Percentiles rank a stretch among this genome's conserved stretches.
phyloP scores from a whole-genome alignment of 1,140 invertebrate genomes.

The Drosophila melanica region DNA sequence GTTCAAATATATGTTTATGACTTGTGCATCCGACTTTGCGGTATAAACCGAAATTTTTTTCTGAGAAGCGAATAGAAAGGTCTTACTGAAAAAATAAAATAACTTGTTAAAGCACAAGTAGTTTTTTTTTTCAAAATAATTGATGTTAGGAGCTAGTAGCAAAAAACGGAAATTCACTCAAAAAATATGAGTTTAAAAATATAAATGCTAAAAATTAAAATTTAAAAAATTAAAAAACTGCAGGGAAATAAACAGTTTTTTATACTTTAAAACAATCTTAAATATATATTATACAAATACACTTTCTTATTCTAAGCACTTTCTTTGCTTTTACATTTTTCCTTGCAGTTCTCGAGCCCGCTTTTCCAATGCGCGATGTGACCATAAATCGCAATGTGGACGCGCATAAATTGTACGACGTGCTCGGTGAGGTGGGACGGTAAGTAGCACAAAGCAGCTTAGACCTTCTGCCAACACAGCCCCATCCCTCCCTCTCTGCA shows the following conservation, averaged over 20 bases:
- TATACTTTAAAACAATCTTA: no score
- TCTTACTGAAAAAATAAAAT: background rate
- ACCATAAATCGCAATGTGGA: constrained; percentile 90
- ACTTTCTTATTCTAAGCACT: background rate
- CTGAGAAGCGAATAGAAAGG: constrained; percentile 2
- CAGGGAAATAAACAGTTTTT: no score
- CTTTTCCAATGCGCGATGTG: constrained; percentile 93
- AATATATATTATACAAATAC: background rate
- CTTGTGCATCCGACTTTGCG: background rate
- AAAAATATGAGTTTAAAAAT: no score
- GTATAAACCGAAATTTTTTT: no score
- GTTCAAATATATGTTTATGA: background rate
- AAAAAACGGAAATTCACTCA: background rate
- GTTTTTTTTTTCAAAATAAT: background rate
- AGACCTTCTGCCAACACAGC: no score
- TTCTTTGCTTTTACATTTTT: background rate
- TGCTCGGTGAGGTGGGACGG: constrained; percentile 92
- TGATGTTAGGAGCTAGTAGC: no score
- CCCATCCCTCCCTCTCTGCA: background rate
- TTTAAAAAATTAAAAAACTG: no score
- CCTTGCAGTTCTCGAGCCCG: constrained; percentile 90
- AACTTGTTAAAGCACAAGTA: background rate
- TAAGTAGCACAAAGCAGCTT: constrained; percentile 81
- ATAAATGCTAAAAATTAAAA: no score
- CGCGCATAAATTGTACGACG: constrained; percentile 91